A percentile compares a stretch with the other conserved stretches of the same genome.
phyloP scores from a whole-genome alignment of 2,888 invertebrate genomes.

The Mellilla xanthometata region DNA sequence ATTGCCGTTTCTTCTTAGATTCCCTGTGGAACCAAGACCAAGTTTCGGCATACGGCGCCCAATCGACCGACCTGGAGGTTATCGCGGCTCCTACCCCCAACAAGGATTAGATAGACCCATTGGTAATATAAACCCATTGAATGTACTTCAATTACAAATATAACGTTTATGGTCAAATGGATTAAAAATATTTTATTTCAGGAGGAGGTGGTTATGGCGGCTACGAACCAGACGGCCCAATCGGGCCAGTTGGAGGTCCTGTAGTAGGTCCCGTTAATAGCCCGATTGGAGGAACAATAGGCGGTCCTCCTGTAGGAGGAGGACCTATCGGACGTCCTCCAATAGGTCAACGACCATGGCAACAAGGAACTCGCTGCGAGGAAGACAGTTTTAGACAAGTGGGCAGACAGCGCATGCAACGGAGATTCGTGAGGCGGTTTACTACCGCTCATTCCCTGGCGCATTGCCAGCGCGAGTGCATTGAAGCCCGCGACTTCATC shows the following conservation, averaged over 20 bases:
- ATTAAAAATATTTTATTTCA: constrained; percentile 7
- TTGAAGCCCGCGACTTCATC: constrained; percentile 90
- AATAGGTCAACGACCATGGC: constrained; percentile 63
- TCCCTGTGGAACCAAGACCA: constrained; percentile 70
- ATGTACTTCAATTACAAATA: no score
- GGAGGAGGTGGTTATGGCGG: constrained; percentile 53
- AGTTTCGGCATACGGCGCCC: constrained; percentile 63
- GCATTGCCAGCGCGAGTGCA: constrained; percentile 93
- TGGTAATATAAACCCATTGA: constrained; percentile 49
- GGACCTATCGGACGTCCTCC: constrained; percentile 61
- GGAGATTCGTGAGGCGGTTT: constrained; percentile 89
- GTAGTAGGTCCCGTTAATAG: constrained; percentile 47
- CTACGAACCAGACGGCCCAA: constrained; percentile 68
- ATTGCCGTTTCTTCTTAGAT: constrained; percentile 39
- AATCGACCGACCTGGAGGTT: constrained; percentile 73
- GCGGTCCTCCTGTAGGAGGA: constrained; percentile 41
- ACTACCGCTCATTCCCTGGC: constrained; percentile 88
- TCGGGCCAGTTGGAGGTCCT: constrained; percentile 53
- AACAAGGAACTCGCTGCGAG: constrained; percentile 87
- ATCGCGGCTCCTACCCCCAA: constrained; percentile 76
- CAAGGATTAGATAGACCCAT: constrained; percentile 67
- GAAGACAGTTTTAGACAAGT: constrained; percentile 93
- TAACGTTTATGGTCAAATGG: no score
- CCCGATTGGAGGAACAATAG: constrained; percentile 42
- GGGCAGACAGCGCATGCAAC: constrained; percentile 90